Evolutionary conservation across 2,888 invertebrate species (phyloP), one percentile per base, ranked within the genome.

Genomic region (Pyrocoelia pectoralis): DNA sequence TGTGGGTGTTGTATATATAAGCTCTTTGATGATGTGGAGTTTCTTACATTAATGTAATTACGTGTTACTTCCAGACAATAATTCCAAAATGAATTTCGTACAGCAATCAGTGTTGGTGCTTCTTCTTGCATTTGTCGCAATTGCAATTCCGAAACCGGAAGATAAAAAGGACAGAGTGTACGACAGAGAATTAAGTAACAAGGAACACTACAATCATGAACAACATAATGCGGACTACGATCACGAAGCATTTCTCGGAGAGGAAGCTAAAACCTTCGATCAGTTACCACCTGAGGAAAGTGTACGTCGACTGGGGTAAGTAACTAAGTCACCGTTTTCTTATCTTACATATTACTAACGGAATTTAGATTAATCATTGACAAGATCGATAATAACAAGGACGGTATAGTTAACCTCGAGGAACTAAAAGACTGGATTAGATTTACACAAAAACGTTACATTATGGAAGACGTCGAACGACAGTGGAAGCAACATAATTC

Each of bases 351-450:
- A 9, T 51, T n/a, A 3, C 41, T 55, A 41, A 51, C 12, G 1
- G 24, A 5, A 5, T 24, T 24, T 60, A 46, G 94, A 67, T 81
- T 94, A 71, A 96, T 98, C 72, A 93, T 95, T 1, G 95, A 95
- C 74, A 95, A 94, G 84, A 98, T 98, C 69, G 98, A 98, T 79
- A 85, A 85, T 6, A 89, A 97, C 79, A 86, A 86, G 8, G 94
- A 97, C 81, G 93, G 93, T 0, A 88, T 89, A 70, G 87, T 97
- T 1, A 89, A 92, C 0, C 87, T 94, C 61, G 89, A 92, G 56
- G 99, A 99, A 81, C 83, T 99, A 17, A 94, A 94, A 80, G 93
- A 94, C 71, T 98, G 98, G 98, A 98, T 99, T 75, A 87, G 92
- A 68, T 95, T 93, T 80, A 97, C 98, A 0, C 97, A 98, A 82